Evolutionary conservation across 2,113 vertebrate genomes (phyloP).

Genomic region (Phylloscopus whistleri): DNA sequence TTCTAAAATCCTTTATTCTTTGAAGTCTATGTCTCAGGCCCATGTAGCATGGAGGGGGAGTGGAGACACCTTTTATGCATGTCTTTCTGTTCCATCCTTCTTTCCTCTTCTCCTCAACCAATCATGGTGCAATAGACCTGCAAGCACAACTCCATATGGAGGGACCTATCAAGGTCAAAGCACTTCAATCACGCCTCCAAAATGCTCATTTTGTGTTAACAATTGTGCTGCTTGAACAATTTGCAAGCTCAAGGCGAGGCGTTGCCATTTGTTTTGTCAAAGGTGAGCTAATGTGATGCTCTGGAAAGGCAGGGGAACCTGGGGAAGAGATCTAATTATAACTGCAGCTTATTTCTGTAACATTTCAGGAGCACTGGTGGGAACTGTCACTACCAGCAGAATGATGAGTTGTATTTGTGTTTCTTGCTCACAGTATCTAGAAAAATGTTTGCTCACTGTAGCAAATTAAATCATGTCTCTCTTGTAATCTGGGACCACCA

Average conservation of each 20-base stretch:
- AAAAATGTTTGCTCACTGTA: background rate
- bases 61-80: background rate
- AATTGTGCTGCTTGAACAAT: background rate
- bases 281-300: background rate
- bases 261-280: background rate
- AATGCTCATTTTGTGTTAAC: conserved; percentile 42
- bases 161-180: conserved; percentile 14
- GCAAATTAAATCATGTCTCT: background rate
- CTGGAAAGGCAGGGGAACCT: background rate
- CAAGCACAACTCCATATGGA: conserved; percentile 37
- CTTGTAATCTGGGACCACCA: background rate
- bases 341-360: background rate
- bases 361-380: background rate
- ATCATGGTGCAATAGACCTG: background rate
- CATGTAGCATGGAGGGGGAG: background rate
- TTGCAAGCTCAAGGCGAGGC: background rate
- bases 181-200: background rate
- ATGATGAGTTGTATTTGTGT: background rate
- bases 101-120: background rate
- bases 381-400: background rate
- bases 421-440: background rate
- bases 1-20: too few species aligned
- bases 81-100: background rate
- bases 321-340: background rate
- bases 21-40: too few species aligned